These are phyloP conservation scores for Myzus persicae DNA, from an alignment of 1,140 invertebrate genomes.

Conservation along the genomic window DNA sequence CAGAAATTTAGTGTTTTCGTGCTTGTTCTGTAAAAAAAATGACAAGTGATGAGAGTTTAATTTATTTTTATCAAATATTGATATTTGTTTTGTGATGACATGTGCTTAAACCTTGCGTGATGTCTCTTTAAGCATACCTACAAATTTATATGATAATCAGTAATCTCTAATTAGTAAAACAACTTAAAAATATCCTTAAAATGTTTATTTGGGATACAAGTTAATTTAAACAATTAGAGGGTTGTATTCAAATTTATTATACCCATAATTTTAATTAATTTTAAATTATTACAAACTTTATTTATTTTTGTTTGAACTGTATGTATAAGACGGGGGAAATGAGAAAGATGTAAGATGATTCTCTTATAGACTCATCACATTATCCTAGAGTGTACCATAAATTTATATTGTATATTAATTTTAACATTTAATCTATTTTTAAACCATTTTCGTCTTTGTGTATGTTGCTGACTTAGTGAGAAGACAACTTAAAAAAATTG, in stretches of 20 bases:
- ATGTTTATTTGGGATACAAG: constrained; percentile 27
- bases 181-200: constrained; percentile 21
- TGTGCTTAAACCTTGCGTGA: constrained; percentile 42
- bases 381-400: constrained; percentile 48
- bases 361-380: constrained; percentile 36
- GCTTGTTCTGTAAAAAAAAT: constrained; percentile 10
- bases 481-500: constrained; percentile 35
- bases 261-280: constrained; percentile 32
- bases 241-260: not conserved
- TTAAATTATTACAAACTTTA: constrained; percentile 24
- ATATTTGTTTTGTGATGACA: constrained; percentile 36
- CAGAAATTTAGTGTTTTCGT: constrained; percentile 30
- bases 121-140: not conserved
- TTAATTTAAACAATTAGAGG: constrained; percentile 24
- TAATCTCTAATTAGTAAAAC: constrained; percentile 41
- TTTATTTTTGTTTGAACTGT: constrained; percentile 35
- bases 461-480: constrained; percentile 49
- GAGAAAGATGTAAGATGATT: constrained; percentile 33
- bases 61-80: constrained; percentile 47
- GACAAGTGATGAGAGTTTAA: constrained; percentile 28
- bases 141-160: constrained; percentile 33
- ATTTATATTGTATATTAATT: constrained; percentile 45
- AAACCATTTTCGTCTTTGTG: constrained; percentile 27
- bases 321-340: not conserved
- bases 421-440: constrained; percentile 50